Evolutionary conservation across 2,888 invertebrate species (phyloP), one percentile per base, ranked within the genome.

Genomic region (Diachrysia chrysitis): DNA sequence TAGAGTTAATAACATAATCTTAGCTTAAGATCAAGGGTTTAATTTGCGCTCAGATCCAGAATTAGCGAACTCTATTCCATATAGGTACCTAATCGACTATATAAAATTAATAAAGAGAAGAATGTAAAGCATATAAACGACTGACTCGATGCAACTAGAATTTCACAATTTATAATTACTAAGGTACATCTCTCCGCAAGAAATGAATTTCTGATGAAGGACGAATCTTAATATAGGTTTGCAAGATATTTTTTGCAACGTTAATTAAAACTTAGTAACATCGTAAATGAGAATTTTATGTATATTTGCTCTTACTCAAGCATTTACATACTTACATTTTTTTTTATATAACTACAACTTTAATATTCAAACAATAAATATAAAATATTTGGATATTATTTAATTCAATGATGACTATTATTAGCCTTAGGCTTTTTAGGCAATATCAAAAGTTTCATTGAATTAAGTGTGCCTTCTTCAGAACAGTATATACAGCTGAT

Each of bases 241-340:
- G 59, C 59, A 60, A 60, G n/a, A 53, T 37, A 56, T 29, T 46
- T 14, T 55, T 51, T 71, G 74, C 63, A 74, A 58, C 58, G 51
- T 42, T 71, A 66, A 74, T 74, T 74, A 71, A 61, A 51, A 58
- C 42, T 65, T 17, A 60, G 69, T 73, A 64, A 64, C 58, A 65
- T 66, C 23, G 25, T 46, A 66, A 73, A 73, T 70, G 59, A 19
- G 53, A 59, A 54, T 70, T 59, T 57, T 54, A 73, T 70, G 66
- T 70, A 54, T 25, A 54, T 57, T 60, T 66, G 59, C 66, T 73
- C 66, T 70, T 23, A 14, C 25, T 56, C n/a, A 42, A 59, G 17
- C 6, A 19, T 72, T 56, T 51, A 0, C 21, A 10, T n/a, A 19
- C 62, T 53, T 51, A 0, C 17, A 7, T n/a, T n/a, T 16, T 16